Conservation (phyloP, 2,797 vertebrate species). For the Chrosomus eos region DNA sequence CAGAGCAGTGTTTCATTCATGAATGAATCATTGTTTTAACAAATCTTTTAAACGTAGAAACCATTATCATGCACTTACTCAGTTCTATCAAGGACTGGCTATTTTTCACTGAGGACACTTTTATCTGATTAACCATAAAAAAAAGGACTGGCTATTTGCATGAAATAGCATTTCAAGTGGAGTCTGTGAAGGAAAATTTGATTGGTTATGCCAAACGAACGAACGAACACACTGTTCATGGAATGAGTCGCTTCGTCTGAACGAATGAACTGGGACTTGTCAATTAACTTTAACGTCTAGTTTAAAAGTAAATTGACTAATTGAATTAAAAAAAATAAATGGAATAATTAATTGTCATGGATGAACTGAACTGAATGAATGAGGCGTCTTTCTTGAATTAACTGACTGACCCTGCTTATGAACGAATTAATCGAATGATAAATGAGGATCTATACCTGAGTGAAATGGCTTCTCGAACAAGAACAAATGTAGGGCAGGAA, state of each 20-base stretch:
- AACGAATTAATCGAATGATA: background rate
- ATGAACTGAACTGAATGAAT: background rate
- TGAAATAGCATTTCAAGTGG: background rate
- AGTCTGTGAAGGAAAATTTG: background rate
- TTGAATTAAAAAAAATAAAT: background rate
- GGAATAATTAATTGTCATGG: background rate
- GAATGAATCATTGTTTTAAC: background rate
- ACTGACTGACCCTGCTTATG: background rate
- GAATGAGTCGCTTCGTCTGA: background rate
- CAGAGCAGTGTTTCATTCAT: background rate
- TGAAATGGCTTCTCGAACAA: background rate
- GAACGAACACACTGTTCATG: background rate
- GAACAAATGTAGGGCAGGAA: background rate
- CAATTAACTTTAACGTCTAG: background rate
- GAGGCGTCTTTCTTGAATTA: background rate
- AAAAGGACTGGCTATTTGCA: background rate
- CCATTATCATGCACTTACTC: background rate
- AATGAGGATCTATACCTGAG: background rate
- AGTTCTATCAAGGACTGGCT: too few species aligned
- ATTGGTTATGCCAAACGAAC: background rate
- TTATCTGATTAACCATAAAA: too few species aligned
- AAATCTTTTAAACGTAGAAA: background rate
- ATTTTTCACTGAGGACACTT: too few species aligned
- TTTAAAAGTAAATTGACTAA: background rate
- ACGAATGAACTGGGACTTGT: background rate